Conservation (phyloP, 1,140 invertebrate genomes). For the Drosophila seguyi region DNA sequence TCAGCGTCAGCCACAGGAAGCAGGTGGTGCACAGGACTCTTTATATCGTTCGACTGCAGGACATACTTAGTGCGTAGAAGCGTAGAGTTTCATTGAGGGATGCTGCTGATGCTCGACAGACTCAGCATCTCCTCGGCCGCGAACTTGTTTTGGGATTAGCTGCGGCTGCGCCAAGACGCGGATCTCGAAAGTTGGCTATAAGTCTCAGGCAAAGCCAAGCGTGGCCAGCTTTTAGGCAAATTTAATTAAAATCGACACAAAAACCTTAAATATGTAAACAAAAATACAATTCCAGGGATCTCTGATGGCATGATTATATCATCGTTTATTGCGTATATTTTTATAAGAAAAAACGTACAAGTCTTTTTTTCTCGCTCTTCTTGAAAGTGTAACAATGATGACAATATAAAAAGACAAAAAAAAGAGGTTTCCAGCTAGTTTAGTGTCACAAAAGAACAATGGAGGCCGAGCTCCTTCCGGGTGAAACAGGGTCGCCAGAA, state of each 20-base stretch:
- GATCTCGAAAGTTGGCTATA: slow-evolving; percentile 31
- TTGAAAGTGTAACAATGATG: slow-evolving; percentile 41
- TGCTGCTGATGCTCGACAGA: slow-evolving; percentile 20
- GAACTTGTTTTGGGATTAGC: slow-evolving; percentile 40
- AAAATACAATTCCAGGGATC: neutral
- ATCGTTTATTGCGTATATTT: slow-evolving; percentile 29
- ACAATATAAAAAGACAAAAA: slow-evolving; percentile 21
- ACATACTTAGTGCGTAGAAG: slow-evolving; percentile 41
- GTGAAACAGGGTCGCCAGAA: slow-evolving; percentile 34
- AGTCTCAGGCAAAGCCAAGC: neutral
- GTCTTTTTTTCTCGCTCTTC: slow-evolving; percentile 8
- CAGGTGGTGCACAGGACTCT: slow-evolving; percentile 45
- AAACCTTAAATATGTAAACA: slow-evolving; percentile 17
- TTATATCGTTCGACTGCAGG: slow-evolving; percentile 25
- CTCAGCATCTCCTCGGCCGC: too few relatives aligned
- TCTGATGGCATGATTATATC: slow-evolving; percentile 20
- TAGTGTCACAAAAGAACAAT: slow-evolving; percentile 45
- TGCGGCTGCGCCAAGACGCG: neutral
- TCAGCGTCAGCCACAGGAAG: slow-evolving; percentile 45
- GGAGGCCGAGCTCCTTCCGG: slow-evolving; percentile 3
- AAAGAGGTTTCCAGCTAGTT: slow-evolving; percentile 35
- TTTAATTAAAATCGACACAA: slow-evolving; percentile 7
- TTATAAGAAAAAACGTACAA: neutral
- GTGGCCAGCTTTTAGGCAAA: slow-evolving; percentile 36
- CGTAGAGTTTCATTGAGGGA: slow-evolving; percentile 43